Evolutionary conservation across 2,113 vertebrate genomes (phyloP).

Genomic region (Neodon shergylaensis): DNA sequence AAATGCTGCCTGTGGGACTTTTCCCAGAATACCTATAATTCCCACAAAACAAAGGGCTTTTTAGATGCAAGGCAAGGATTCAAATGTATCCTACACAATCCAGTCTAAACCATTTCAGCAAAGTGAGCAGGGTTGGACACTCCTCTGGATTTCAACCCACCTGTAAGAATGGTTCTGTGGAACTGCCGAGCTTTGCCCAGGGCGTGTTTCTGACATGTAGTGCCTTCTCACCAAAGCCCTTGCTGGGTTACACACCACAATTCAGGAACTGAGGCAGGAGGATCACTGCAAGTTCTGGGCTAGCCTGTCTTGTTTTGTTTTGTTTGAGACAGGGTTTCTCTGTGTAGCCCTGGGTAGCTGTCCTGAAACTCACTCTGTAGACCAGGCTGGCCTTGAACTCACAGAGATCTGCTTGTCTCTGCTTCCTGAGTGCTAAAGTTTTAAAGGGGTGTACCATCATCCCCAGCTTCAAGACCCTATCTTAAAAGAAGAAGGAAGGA

Average conservation of each 20-base stretch:
- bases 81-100: neutral
- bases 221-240: neutral
- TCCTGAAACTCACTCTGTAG: neutral
- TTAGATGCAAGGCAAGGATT: neutral
- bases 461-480: neutral
- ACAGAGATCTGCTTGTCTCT: neutral
- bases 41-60: slow-evolving; percentile 22
- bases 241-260: neutral
- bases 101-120: neutral
- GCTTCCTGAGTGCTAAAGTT: neutral
- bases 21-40: neutral
- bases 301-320: neutral
- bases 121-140: neutral
- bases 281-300: neutral
- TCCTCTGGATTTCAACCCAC: neutral
- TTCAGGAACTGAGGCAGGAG: neutral
- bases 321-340: neutral
- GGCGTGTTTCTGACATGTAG: neutral
- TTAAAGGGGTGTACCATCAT: neutral
- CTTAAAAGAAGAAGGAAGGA: neutral
- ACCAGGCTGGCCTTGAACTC: neutral
- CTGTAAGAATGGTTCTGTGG: neutral
- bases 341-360: neutral
- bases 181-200: too few relatives aligned
- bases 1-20: neutral